These are phyloP conservation scores for Epinephelus awoara DNA, from an alignment of 2,797 vertebrate species.

Conservation along the genomic window DNA sequence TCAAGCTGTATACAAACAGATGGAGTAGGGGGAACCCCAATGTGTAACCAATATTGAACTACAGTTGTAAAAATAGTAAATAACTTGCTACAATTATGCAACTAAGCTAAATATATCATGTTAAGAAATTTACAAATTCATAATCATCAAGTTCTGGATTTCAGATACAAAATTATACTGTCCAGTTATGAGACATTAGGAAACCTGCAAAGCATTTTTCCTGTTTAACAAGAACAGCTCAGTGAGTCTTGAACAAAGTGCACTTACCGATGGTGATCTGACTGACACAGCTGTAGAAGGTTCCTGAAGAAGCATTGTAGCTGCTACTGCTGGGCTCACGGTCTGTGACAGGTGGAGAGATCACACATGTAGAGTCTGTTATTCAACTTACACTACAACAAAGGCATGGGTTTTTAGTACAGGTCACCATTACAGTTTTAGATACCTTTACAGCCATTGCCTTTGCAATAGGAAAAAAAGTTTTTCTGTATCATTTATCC, in stretches of 20 bases:
- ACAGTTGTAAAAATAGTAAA: too few relatives aligned
- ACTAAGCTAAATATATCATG: too few relatives aligned
- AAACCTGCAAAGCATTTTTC: not conserved
- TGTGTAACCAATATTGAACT: too few relatives aligned
- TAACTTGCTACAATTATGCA: too few relatives aligned
- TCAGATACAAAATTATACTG: too few relatives aligned
- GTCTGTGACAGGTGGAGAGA: conserved; percentile 75
- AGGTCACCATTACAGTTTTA: not conserved
- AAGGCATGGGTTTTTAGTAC: not conserved
- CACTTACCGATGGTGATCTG: conserved; percentile 90
- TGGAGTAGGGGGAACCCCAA: too few relatives aligned
- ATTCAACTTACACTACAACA: conserved; percentile 12
- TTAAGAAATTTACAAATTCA: too few relatives aligned
- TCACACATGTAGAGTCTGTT: not conserved
- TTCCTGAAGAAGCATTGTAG: conserved; percentile 87
- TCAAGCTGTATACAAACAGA: too few relatives aligned
- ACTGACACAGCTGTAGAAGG: conserved; percentile 91
- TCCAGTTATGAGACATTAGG: not conserved
- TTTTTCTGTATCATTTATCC: not conserved
- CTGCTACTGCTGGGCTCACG: conserved; percentile 87
- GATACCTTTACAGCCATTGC: not conserved
- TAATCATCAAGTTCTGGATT: too few relatives aligned
- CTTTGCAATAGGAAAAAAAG: not conserved
- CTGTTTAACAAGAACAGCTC: not conserved
- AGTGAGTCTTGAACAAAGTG: not conserved